Evolutionary conservation across 2,113 vertebrate genomes (phyloP), one percentile per base, ranked within the genome.

Genomic region (Rhinopomastus cyanomelas): DNA sequence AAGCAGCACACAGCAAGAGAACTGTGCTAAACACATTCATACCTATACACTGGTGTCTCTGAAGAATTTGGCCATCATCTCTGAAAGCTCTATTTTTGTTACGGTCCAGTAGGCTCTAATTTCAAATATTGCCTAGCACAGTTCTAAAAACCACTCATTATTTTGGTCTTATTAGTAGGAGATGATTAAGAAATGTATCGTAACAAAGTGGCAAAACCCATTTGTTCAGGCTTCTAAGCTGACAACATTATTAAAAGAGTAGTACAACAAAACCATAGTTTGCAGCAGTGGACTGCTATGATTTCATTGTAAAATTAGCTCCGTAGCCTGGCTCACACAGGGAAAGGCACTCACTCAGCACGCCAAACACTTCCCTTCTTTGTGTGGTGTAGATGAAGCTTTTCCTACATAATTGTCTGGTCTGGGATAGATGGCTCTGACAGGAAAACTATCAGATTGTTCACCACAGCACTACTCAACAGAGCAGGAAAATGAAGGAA

Each of bases 141-240:
- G 6, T 84, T 88, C 77, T 91, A 62, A 86, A 86, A 81, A 65
- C 72, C 62, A 72, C 15, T 72, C 29, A 52, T 80, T 86, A 88
- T 52, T 90, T 92, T 84, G 72, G 30, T 85, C n/a, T 68, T 75
- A 68, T 52, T 89, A 77, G 69, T 59, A 51, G 66, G 37, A 88
- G 25, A 84, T 71, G 30, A 75, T 81, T 92, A 89, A 86, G 21
- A 76, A 64, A 59, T 39, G 22, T 75, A 57, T 57, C 59, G 4
- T 25, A 86, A 88, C 29, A 79, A 90, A 92, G 16, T 30, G 57
- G 36, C 86, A 89, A 59, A 86, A 84, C 37, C 9, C 36, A 59
- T 84, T 86, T 86, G 53, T 84, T 94, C 48, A 25, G 68, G 37
- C 44, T 65, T 88, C 57, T 55, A 78, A 68, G 29, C 36, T 86